These are phyloP conservation scores for Lycia hirtaria DNA, from an alignment of 2,888 invertebrate species.

Conservation along the genomic window DNA sequence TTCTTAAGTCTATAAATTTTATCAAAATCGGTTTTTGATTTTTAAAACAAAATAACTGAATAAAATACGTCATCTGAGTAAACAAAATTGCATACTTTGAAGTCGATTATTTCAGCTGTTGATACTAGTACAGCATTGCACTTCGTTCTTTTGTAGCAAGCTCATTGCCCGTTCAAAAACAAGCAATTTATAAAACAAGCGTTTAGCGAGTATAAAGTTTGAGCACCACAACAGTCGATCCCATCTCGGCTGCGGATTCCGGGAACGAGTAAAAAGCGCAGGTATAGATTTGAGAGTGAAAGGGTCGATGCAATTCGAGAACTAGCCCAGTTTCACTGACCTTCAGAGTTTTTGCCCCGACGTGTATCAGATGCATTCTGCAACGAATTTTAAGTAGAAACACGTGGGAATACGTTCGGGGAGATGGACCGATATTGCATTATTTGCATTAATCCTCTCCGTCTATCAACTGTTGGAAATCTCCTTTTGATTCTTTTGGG, in stretches of 20 bases:
- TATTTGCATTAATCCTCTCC: constrained; percentile 63
- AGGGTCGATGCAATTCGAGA: constrained; percentile 84
- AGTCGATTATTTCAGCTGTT: too few relatives aligned
- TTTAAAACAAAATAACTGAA: too few relatives aligned
- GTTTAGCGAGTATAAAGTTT: constrained; percentile 62
- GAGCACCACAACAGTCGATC: constrained; percentile 55
- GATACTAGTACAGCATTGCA: too few relatives aligned
- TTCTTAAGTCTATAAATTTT: too few relatives aligned
- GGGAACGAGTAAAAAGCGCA: constrained; percentile 81
- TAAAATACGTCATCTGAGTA: too few relatives aligned
- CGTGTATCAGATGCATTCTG: constrained; percentile 70
- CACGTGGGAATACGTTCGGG: constrained; percentile 77
- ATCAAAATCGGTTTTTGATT: too few relatives aligned
- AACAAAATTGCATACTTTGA: too few relatives aligned
- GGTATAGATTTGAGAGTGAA: constrained; percentile 83
- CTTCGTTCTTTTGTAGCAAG: too few relatives aligned
- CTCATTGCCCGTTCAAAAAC: too few relatives aligned
- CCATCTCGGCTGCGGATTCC: constrained; percentile 67
- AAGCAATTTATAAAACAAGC: too few relatives aligned
- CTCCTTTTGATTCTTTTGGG: constrained; percentile 6
- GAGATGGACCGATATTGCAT: constrained; percentile 66
- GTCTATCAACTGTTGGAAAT: constrained; percentile 32
- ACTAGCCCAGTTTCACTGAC: constrained; percentile 80
- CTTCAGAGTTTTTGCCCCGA: constrained; percentile 71
- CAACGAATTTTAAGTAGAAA: constrained; percentile 72